These are phyloP conservation scores for Coptotermes formosanus DNA, from an alignment of 1,140 invertebrate genomes.

Conservation along the genomic window DNA sequence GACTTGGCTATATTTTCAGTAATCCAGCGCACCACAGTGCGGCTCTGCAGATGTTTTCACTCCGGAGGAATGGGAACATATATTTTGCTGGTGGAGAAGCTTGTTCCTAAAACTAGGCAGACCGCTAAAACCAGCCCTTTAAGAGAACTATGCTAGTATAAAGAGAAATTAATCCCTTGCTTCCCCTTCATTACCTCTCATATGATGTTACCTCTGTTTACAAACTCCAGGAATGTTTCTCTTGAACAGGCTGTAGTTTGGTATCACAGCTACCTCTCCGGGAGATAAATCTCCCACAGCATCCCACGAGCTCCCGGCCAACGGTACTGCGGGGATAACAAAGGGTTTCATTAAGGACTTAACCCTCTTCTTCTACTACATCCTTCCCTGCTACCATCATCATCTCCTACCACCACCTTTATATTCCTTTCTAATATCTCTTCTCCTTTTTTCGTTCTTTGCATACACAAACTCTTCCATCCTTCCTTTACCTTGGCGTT, in stretches of 20 bases:
- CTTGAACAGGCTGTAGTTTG: neutral
- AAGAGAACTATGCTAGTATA: neutral
- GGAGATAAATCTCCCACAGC: neutral
- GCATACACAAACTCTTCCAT: neutral
- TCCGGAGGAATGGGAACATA: neutral
- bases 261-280: neutral
- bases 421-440: conserved; percentile 10
- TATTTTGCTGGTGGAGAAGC: neutral
- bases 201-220: conserved; percentile 9
- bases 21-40: neutral
- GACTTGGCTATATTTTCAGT: neutral
- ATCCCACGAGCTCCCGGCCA: neutral
- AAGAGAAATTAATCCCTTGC: neutral
- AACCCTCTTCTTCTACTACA: neutral
- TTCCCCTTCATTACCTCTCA: neutral
- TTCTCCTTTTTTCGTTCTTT: neutral
- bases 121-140: neutral
- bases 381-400: neutral
- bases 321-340: neutral
- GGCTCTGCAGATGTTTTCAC: neutral
- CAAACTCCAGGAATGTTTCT: neutral
- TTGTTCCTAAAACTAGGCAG: conserved; percentile 16
- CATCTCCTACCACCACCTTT: neutral
- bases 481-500: neutral
- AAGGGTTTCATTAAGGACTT: conserved; percentile 9